Percentiles rank a stretch among this genome's conserved stretches.
These are phyloP conservation scores for Octomys mimax DNA, from an alignment of 2,797 vertebrate species.

Conservation along the genomic window DNA sequence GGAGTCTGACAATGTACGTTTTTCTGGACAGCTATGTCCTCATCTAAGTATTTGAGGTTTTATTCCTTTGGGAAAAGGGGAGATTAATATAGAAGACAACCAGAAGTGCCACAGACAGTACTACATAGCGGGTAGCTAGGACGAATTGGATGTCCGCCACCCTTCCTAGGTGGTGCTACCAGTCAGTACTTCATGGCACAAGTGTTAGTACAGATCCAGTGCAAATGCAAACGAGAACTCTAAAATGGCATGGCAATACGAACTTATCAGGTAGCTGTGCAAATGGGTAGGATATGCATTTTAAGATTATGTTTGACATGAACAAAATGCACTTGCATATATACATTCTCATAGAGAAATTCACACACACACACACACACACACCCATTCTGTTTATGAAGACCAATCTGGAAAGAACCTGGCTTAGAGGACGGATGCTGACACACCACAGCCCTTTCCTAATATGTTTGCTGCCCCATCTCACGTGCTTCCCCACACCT, in stretches of 20 bases:
- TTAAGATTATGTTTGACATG: not conserved
- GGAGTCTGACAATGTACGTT: not conserved
- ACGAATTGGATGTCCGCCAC: too few species aligned
- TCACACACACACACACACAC: not conserved
- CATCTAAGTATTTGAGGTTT: not conserved
- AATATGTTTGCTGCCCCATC: not conserved
- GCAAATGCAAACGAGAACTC: not conserved
- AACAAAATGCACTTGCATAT: not conserved
- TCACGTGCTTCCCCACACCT: not conserved
- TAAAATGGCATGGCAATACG: not conserved
- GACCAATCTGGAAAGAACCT: not conserved
- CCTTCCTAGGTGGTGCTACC: not conserved
- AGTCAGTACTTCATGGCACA: not conserved
- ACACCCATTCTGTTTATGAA: not conserved
- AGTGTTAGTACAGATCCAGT: not conserved
- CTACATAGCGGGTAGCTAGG: not conserved
- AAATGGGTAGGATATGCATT: not conserved
- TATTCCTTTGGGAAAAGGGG: not conserved
- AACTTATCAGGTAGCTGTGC: not conserved
- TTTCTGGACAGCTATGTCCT: not conserved
- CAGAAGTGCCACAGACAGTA: not conserved
- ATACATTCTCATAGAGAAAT: not conserved
- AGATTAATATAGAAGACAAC: not conserved
- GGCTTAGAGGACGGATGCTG: not conserved
- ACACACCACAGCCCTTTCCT: not conserved